Conservation (phyloP, 1,140 invertebrate genomes). For the Atta colombica region DNA sequence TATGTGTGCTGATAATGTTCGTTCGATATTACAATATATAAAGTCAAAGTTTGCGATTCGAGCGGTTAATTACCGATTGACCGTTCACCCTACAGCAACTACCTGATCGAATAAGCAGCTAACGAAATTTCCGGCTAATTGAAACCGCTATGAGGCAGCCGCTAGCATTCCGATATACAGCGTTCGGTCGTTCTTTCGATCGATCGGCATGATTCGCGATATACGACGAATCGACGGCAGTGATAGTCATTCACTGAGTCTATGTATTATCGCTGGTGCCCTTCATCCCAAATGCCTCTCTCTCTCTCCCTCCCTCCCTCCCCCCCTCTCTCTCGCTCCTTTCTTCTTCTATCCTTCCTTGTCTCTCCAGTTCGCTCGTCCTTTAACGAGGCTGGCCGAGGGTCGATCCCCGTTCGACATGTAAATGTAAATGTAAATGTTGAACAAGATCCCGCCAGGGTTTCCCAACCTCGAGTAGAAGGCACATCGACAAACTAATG, state of each 20-base stretch:
- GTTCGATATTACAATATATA: slow-evolving; percentile 58
- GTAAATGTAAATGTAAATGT: slow-evolving; percentile 80
- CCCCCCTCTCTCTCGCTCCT: slow-evolving; percentile 40
- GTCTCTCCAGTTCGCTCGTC: slow-evolving; percentile 48
- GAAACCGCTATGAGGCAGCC: slow-evolving; percentile 60
- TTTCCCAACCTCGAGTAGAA: slow-evolving; percentile 60
- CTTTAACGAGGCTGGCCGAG: slow-evolving; percentile 75
- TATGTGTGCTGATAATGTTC: slow-evolving; percentile 29
- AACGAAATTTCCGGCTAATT: slow-evolving; percentile 63
- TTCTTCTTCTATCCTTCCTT: neutral
- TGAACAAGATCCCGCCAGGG: slow-evolving; percentile 75
- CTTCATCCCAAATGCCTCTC: slow-evolving; percentile 57
- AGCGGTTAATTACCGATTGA: slow-evolving; percentile 62
- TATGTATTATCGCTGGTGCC: slow-evolving; percentile 53
- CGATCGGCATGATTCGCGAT: slow-evolving; percentile 72
- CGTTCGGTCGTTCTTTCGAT: slow-evolving; percentile 66
- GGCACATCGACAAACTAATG: neutral
- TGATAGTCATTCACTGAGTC: slow-evolving; percentile 66
- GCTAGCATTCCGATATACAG: slow-evolving; percentile 60
- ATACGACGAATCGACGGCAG: slow-evolving; percentile 66
- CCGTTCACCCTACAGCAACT: slow-evolving; percentile 63
- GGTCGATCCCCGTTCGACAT: slow-evolving; percentile 81
- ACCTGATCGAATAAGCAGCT: slow-evolving; percentile 63
- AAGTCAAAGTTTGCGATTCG: slow-evolving; percentile 61
- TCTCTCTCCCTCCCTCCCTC: slow-evolving; percentile 52